Percentiles rank a stretch among this genome's conserved stretches.
These are phyloP conservation scores for Planiliza haematocheilus DNA, from an alignment of 2,113 vertebrate genomes.

Conservation along the genomic window DNA sequence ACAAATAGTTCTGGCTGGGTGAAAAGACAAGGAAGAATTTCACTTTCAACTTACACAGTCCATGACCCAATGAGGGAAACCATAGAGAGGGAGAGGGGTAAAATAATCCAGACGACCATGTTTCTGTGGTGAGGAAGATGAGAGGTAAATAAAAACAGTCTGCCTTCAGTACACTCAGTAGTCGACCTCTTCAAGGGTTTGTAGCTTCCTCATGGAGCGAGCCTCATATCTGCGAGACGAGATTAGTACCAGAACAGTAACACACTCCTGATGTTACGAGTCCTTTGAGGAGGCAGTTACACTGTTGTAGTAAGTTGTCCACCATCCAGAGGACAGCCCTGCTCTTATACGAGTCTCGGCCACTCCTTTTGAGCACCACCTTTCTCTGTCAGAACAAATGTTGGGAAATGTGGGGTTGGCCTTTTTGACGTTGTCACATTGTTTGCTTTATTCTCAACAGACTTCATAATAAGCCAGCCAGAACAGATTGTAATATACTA, in stretches of 20 bases:
- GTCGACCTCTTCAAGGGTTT: slow-evolving; percentile 3
- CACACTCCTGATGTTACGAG: neutral
- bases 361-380: slow-evolving; percentile 66
- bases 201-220: slow-evolving; percentile 19
- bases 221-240: neutral
- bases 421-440: slow-evolving; percentile 21
- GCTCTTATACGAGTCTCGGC: slow-evolving; percentile 31
- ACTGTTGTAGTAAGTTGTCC: neutral
- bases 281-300: neutral
- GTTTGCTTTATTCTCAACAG: slow-evolving; percentile 52
- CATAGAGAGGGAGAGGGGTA: slow-evolving; percentile 78
- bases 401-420: slow-evolving; percentile 65
- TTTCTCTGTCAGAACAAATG: slow-evolving; percentile 55
- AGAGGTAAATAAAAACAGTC: neutral
- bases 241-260: neutral
- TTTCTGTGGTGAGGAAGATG: slow-evolving; percentile 35
- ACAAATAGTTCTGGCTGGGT: neutral
- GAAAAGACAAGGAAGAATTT: neutral
- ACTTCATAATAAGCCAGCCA: neutral
- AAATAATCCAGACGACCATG: slow-evolving; percentile 82
- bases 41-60: slow-evolving; percentile 80
- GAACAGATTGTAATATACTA: too few species aligned
- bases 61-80: slow-evolving; percentile 83
- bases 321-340: slow-evolving; percentile 42
- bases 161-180: slow-evolving; percentile 3